A percentile compares a stretch with the other conserved stretches of the same genome.
Conservation (phyloP, 1,140 invertebrate species). For the Papilio helenus region DNA sequence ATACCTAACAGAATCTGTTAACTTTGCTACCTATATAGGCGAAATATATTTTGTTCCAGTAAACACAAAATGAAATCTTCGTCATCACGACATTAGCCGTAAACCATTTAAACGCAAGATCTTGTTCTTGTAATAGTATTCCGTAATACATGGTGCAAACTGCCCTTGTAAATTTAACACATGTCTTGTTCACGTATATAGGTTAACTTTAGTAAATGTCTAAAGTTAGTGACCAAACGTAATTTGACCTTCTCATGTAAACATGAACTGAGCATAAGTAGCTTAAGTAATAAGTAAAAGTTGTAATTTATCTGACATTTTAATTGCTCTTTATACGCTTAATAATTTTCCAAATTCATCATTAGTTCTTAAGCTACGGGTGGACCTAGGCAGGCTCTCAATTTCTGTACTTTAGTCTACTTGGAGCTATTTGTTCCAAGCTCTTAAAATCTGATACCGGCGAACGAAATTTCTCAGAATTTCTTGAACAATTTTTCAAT, state of each 20-base stretch:
- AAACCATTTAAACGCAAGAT: not conserved
- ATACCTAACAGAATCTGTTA: not conserved
- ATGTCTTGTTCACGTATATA: constrained; percentile 19
- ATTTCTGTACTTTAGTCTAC: no score
- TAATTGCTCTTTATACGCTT: not conserved
- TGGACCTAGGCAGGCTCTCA: no score
- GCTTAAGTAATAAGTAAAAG: not conserved
- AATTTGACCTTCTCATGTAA: constrained; percentile 4
- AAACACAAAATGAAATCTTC: not conserved
- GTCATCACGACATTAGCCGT: not conserved
- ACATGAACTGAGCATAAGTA: not conserved
- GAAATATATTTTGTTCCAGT: not conserved
- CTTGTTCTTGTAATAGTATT: constrained; percentile 14
- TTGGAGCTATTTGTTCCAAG: no score
- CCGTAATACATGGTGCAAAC: constrained; percentile 9
- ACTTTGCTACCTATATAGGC: not conserved
- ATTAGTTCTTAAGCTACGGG: no score
- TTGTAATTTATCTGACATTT: not conserved
- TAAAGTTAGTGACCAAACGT: not conserved
- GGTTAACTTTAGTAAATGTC: not conserved
- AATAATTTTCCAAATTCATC: not conserved
- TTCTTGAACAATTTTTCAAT: not conserved
- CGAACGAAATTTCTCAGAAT: no score
- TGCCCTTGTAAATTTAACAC: constrained; percentile 22
- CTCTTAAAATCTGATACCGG: no score